Conservation (phyloP, 2,113 vertebrate genomes). For the Stigmatopora nigra region DNA sequence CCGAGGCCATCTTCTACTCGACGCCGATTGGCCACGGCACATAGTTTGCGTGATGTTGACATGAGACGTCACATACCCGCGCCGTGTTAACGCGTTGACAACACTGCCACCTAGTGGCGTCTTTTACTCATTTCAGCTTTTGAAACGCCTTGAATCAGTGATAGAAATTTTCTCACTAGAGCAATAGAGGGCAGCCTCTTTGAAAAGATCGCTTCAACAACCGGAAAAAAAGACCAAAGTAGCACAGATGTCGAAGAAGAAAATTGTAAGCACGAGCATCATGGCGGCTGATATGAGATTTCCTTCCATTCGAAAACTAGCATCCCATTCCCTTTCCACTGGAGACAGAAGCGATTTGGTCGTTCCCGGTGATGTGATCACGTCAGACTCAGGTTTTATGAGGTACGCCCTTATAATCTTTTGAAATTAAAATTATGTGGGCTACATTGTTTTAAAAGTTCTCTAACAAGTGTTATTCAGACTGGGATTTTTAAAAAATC, state of each 20-base stretch:
- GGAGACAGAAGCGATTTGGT: constrained; percentile 74
- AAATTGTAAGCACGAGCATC: constrained; percentile 24
- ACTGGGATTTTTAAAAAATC: no score
- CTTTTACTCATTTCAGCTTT: neutral
- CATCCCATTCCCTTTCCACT: constrained; percentile 35
- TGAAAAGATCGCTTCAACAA: neutral
- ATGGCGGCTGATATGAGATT: constrained; percentile 87
- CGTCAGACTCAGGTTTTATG: constrained; percentile 92
- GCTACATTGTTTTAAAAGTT: neutral
- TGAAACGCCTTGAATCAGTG: neutral
- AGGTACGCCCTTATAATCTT: constrained; percentile 66
- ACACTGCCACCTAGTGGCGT: constrained; percentile 23
- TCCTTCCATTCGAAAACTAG: constrained; percentile 59
- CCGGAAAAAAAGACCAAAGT: neutral
- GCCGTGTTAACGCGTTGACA: constrained; percentile 5
- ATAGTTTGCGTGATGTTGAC: constrained; percentile 54
- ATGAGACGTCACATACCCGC: constrained; percentile 46
- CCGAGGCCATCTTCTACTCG: constrained; percentile 69
- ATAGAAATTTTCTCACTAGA: neutral
- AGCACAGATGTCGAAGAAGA: constrained; percentile 3
- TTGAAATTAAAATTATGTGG: neutral
- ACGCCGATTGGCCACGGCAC: constrained; percentile 52
- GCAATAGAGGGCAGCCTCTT: neutral
- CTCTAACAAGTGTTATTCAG: neutral
- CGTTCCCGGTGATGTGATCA: constrained; percentile 90